Evolutionary conservation across 2,888 invertebrate species (phyloP), one percentile per base, ranked within the genome.

Genomic region (Callinectes sapidus): DNA sequence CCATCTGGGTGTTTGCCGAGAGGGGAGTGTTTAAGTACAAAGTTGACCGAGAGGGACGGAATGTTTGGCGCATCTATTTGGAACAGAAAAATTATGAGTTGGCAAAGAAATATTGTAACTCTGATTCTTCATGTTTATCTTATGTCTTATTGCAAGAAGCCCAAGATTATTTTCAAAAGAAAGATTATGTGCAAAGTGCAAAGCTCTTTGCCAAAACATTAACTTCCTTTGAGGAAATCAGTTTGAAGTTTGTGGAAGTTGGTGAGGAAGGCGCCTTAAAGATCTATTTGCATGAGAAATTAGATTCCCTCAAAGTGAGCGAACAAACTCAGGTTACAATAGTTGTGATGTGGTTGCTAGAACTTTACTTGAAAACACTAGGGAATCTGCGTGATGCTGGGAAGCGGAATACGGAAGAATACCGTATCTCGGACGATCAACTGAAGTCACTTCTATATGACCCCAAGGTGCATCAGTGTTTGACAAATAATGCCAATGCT

Each of bases 301-400:
- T 99, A 90, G 97, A 97, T 39, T 97, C 97, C 54, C 95, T 98
- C 23, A 97, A 96, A 61, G 96, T 96, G 1, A 97, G 97, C 95
- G 98, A 99, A 95, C 97, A 97, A 95, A 98, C 98, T 0, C 98
- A 98, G 95, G 97, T 98, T 89, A 98, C 99, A 0, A 98, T 99
- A 97, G 96, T 99, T 71, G 98, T 99, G 0, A 97, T 99, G 91
- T 99, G 99, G 99, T 97, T 99, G 95, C 97, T 98, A 0, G 99
- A 99, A 96, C 96, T 99, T 55, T 99, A 98, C 95, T 96, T 99
- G 94, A 98, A 98, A 91, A 98, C 98, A 96, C 96, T 99, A 92
- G 98, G 98, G n/a, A 96, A 97, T 87, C 96, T 98, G 88, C 96
- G 97, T 88, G 96, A 96, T 94, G 95, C 95, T 93, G 95, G 95